Percentiles rank a stretch among this genome's conserved stretches.
Evolutionary conservation across 2,888 invertebrate species (phyloP).

Genomic region (Nymphalis urticae): DNA sequence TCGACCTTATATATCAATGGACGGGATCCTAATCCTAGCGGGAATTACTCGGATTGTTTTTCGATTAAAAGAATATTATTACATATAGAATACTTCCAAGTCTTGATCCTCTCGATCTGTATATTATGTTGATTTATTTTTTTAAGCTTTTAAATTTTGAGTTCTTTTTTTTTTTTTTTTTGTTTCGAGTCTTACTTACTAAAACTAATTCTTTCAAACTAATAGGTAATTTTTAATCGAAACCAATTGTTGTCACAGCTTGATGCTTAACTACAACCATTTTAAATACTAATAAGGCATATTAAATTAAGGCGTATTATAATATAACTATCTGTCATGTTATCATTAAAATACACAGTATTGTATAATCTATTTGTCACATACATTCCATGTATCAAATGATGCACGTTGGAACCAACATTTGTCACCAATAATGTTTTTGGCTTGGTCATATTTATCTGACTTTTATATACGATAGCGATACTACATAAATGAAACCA

Average conservation of each 20-base stretch:
- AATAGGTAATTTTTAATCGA: constrained; percentile 12
- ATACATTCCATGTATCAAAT: not conserved
- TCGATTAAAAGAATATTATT: constrained; percentile 13
- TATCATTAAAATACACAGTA: constrained; percentile 12
- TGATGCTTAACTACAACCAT: constrained; percentile 24
- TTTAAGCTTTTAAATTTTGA: constrained; percentile 16
- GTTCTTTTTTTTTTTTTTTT: constrained; percentile 20
- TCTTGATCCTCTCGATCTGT: constrained; percentile 30
- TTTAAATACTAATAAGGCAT: constrained; percentile 20
- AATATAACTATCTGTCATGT: constrained; percentile 14
- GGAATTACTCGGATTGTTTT: constrained; percentile 8
- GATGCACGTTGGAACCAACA: not conserved
- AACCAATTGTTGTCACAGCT: constrained; percentile 22
- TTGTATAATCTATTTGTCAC: constrained; percentile 22
- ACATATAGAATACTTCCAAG: constrained; percentile 6
- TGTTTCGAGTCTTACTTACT: constrained; percentile 10
- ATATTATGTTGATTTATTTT: constrained; percentile 26
- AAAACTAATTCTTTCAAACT: constrained; percentile 17
- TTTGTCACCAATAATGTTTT: no score
- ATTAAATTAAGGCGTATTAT: constrained; percentile 16
- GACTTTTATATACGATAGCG: no score
- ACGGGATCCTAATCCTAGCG: constrained; percentile 23
- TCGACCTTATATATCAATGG: constrained; percentile 15
- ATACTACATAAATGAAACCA: no score
- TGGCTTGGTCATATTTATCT: no score